Conservation (phyloP, 2,888 invertebrate genomes). For the Mimachlamys varia region DNA sequence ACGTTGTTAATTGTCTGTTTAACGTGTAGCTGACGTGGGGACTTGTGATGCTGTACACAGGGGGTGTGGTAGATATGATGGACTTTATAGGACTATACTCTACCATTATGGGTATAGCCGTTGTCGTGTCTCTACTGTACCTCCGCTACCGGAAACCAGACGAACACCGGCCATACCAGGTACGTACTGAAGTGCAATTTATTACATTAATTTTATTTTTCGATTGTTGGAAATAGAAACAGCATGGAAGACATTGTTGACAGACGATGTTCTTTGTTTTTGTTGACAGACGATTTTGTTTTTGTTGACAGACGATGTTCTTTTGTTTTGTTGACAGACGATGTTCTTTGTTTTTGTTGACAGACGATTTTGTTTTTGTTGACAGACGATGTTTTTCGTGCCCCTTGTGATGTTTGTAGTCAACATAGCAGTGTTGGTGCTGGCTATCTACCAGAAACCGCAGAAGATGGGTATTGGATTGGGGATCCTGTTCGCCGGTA, state of each 20-base stretch:
- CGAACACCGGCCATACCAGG: constrained; percentile 71
- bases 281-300: too few relatives aligned
- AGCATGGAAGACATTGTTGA: too few relatives aligned
- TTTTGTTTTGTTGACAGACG: too few relatives aligned
- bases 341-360: constrained; percentile 52
- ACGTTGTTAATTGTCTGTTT: background rate
- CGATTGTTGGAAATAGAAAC: too few relatives aligned
- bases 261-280: too few relatives aligned
- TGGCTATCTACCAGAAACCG: constrained; percentile 91
- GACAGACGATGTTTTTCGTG: constrained; percentile 88
- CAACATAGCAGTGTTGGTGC: constrained; percentile 89
- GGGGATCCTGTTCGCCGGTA: constrained; percentile 90
- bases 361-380: constrained; percentile 88
- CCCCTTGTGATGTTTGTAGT: constrained; percentile 90
- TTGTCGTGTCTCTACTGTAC: constrained; percentile 67
- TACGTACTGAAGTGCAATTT: constrained; percentile 52
- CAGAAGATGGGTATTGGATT: constrained; percentile 90
- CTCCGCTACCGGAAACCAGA: constrained; percentile 68
- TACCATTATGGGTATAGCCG: constrained; percentile 66
- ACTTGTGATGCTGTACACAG: constrained; percentile 69
- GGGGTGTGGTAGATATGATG: constrained; percentile 70
- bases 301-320: constrained; percentile 55
- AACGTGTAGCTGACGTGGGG: constrained; percentile 63
- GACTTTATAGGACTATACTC: constrained; percentile 71
- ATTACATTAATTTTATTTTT: too few relatives aligned